Base-by-base conservation (phyloP, 2,797 vertebrate species). In the Sebastes hopkinsi region DNA sequence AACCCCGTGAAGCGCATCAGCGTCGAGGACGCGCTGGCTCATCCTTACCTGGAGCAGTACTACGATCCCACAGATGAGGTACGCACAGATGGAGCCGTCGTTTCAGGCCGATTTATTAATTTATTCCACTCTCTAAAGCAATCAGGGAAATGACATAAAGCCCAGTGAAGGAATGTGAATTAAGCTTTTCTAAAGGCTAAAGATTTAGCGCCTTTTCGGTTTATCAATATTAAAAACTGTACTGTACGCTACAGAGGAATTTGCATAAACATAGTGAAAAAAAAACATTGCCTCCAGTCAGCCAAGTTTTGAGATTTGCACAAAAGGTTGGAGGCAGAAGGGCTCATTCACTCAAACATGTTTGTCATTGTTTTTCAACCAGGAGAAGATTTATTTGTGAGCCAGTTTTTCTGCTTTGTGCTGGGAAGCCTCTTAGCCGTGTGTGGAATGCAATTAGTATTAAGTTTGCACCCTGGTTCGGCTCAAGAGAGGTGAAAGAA, bases 11-110 rank as follows among this genome's bases (percentile, higher is more conserved):
- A 97, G 77, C 86, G 97, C 56, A 97, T 99, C 87, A 98, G 95
- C 0, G 98, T 99, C 68, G 97, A 96, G 75, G 97, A 99, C 81
- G 97, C 98, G 0, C 78, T 99, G 93, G 97, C 96, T 69, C 97
- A 98, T 75, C 95, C 96, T 75, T 98, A 98, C 92, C 93, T 98
- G 95, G 97, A 97, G 87, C 97, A 98, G 96, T 98, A 98, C 96
- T 98, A 97, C 3, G 97, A 98, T 76, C 97, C 97, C 36, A 95
- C 96, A 14, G 97, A 97, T 87, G 97, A 97, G 96, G 97, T 97
- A 88, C 23, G 65, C 8, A 18, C 27, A 14, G 8, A 36, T 4
- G n/a, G 23, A 60, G 50, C 23, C 8, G 3, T 13, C 18, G 11
- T 13, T 13, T n/a, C 7, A 25, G 22, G 60, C 27, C 12, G 4